Evolutionary conservation across 2,113 vertebrate genomes (phyloP).

Genomic region (Perca schrenkii): DNA sequence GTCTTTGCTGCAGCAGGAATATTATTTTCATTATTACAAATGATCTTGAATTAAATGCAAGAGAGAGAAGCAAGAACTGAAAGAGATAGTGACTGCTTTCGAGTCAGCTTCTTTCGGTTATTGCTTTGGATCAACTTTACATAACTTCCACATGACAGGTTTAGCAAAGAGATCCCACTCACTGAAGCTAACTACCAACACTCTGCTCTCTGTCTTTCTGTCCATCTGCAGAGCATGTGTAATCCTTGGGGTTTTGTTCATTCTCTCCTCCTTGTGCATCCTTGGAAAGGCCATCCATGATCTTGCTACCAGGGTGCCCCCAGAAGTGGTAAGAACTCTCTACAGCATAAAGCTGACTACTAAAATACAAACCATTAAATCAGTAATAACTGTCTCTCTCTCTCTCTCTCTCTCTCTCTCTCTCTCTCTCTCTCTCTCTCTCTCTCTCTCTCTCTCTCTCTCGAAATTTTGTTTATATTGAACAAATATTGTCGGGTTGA

Average conservation of each 20-base stretch:
- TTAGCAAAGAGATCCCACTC: not conserved
- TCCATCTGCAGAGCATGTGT: conserved; percentile 91
- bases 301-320: conserved; percentile 91
- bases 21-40: not conserved
- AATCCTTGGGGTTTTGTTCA: conserved; percentile 93
- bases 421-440: too few relatives aligned
- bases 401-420: too few relatives aligned
- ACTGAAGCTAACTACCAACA: not conserved
- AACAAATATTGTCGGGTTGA: not conserved
- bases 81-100: not conserved
- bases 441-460: too few relatives aligned
- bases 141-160: not conserved
- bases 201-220: conserved; percentile 34
- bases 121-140: not conserved
- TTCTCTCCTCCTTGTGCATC: conserved; percentile 96
- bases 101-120: not conserved
- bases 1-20: not conserved
- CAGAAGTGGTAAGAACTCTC: conserved; percentile 93
- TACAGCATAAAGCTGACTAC: too few relatives aligned
- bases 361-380: too few relatives aligned
- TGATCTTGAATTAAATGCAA: not conserved
- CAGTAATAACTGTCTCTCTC: too few relatives aligned
- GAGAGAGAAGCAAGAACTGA: not conserved
- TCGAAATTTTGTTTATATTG: not conserved
- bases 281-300: conserved; percentile 97